phyloP scores from a whole-genome alignment of 1,140 invertebrate genomes.

The Aphelinus atriplicis region DNA sequence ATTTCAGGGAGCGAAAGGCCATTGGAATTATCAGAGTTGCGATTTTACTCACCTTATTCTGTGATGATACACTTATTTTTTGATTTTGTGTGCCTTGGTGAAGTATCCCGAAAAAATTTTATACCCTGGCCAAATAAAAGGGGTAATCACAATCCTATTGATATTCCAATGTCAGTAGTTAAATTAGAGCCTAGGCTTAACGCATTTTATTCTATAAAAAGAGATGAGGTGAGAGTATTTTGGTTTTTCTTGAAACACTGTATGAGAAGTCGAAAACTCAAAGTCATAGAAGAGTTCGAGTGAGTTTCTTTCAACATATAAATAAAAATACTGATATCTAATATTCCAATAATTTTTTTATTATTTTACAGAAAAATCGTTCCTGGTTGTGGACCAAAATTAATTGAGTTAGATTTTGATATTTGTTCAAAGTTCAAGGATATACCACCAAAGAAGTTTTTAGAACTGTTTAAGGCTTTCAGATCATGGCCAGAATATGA shows the following conservation, averaged over 20 bases:
- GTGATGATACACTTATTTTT: constrained; percentile 53
- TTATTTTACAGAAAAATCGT: constrained; percentile 57
- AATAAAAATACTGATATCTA: constrained; percentile 10
- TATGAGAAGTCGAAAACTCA: constrained; percentile 40
- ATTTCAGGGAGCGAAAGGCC: background rate
- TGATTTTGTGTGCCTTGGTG: constrained; percentile 47
- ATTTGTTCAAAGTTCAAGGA: constrained; percentile 64
- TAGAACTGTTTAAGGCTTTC: constrained; percentile 60
- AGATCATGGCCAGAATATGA: constrained; percentile 61
- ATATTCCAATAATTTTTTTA: constrained; percentile 18
- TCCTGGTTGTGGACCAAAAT: constrained; percentile 62
- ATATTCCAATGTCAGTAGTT: constrained; percentile 44
- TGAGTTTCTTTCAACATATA: constrained; percentile 45
- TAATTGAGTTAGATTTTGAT: constrained; percentile 58
- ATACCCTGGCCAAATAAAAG: constrained; percentile 42
- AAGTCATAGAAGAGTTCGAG: constrained; percentile 61
- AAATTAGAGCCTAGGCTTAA: constrained; percentile 53
- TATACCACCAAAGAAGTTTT: constrained; percentile 53
- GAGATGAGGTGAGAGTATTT: constrained; percentile 50
- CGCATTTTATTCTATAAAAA: constrained; percentile 36
- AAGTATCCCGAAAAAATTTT: constrained; percentile 48
- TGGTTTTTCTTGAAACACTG: constrained; percentile 59
- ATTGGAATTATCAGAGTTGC: too few species aligned
- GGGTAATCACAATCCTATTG: background rate
- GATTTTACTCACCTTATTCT: constrained; percentile 17